Evolutionary conservation across 2,797 vertebrate species (phyloP).

Genomic region (Rhincodon typus): DNA sequence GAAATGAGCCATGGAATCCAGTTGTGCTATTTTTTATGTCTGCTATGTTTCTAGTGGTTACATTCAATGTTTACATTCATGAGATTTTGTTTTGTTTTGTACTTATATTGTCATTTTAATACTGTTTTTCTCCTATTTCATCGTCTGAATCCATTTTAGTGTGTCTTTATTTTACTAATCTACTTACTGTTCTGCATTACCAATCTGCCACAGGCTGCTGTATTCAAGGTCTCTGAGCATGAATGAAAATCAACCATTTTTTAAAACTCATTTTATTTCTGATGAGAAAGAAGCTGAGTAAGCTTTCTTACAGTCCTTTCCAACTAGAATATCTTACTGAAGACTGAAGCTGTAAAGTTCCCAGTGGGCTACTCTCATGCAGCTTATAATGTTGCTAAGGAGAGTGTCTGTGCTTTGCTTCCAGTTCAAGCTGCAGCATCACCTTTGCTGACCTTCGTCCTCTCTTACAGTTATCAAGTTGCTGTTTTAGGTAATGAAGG

Average conservation of each 20-base stretch:
- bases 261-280: slow-evolving; percentile 35
- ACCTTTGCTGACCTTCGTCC: not conserved
- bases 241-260: slow-evolving; percentile 35
- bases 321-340: slow-evolving; percentile 2
- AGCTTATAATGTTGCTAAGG: not conserved
- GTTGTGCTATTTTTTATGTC: not conserved
- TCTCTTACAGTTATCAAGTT: not conserved
- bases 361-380: not conserved
- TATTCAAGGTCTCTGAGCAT: slow-evolving; percentile 30
- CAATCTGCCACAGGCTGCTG: slow-evolving; percentile 36
- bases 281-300: slow-evolving; percentile 24
- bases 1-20: slow-evolving; percentile 31
- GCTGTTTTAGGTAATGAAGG: not conserved
- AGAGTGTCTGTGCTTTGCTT: not conserved
- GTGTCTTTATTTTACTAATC: slow-evolving; percentile 34
- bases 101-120: slow-evolving; percentile 33
- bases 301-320: slow-evolving; percentile 4
- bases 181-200: slow-evolving; percentile 33
- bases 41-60: not conserved
- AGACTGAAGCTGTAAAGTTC: slow-evolving; percentile 1
- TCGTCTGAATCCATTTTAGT: slow-evolving; percentile 29
- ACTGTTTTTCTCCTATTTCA: slow-evolving; percentile 8
- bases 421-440: not conserved
- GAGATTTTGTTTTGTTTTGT: slow-evolving; percentile 26
- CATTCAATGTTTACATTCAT: slow-evolving; percentile 30